Conservation (phyloP, 2,113 vertebrate species). For the Rhabdomys dilectus region DNA sequence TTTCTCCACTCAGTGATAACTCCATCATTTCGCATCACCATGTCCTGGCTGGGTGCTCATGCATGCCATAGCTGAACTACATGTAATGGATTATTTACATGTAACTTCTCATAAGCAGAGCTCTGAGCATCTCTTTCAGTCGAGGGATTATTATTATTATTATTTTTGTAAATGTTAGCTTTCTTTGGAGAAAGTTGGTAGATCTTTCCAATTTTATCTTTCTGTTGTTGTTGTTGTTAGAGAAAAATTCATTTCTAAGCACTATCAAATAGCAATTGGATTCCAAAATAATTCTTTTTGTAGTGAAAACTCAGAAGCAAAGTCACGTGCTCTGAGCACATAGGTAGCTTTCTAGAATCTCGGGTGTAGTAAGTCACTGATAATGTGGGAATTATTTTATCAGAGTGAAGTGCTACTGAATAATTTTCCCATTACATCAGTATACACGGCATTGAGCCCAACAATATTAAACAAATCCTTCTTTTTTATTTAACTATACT, state of each 20-base stretch:
- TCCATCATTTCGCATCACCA: background rate
- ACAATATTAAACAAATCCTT: conserved; percentile 78
- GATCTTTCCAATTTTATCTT: background rate
- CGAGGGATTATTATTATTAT: too few species aligned
- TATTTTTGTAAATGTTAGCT: background rate
- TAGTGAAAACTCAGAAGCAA: conserved; percentile 48
- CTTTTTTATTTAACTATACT: conserved; percentile 79
- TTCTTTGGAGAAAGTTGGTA: conserved; percentile 25
- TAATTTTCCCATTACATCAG: conserved; percentile 67
- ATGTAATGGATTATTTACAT: conserved; percentile 25
- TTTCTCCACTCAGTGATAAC: background rate
- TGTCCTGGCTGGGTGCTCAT: background rate
- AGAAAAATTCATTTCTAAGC: conserved; percentile 44
- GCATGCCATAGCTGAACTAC: background rate
- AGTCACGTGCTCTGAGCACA: conserved; percentile 3
- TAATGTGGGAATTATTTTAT: conserved; percentile 58
- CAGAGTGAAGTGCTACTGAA: conserved; percentile 62
- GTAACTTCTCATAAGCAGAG: conserved; percentile 17
- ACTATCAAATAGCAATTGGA: background rate
- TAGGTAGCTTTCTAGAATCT: background rate
- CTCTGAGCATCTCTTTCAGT: background rate
- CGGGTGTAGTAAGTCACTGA: conserved; percentile 11
- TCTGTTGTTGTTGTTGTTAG: background rate
- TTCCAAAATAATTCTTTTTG: conserved; percentile 40
- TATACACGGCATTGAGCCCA: conserved; percentile 55